Base-by-base conservation (phyloP, 2,888 invertebrate genomes). In the Perithous albicinctus region DNA sequence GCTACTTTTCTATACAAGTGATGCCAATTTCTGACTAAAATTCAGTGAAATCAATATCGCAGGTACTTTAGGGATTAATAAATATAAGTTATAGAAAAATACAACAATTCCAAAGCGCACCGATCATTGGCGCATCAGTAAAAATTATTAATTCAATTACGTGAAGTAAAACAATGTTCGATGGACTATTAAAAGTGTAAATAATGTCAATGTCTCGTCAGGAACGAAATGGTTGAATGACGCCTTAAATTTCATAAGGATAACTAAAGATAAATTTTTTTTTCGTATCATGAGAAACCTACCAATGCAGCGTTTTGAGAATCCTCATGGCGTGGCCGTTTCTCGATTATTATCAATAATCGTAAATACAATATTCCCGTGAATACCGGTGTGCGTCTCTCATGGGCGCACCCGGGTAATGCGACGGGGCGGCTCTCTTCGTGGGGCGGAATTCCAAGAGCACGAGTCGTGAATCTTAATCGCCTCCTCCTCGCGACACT, bases 261-360 rank as follows among this genome's bases (percentile, higher is more conserved):
- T 48, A 48, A 5, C 43, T n/a, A n/a, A n/a, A 15, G n/a, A 4
- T 2, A 1, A 3, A 12, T 15, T 3, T n/a, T 8, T 20, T 48
- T 48, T 3, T 12, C 20, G 51, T 51, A 10, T 20, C 23, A 10
- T 10, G 51, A 69, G 48, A 80, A 81, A 91, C 92, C 85, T 92
- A 93, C 92, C 92, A 93, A 86, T 92, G 92, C 83, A 92, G 89
- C 84, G 92, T 92, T 90, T 92, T 92, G 83, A 92, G 92, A 88
- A 92, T 92, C 92, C 92, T 92, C 93, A 92, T 93, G 92, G 92
- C 91, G 92, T 90, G 90, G 88, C 86, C 18, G 74, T 66, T 41
- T 76, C 67, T 78, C 72, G 76, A 75, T 80, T 85, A 67, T 77
- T 59, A 29, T 12, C 61, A n/a, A 78, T 63, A 76, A 82, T 78